Base-by-base conservation (phyloP, 1,140 invertebrate species). In the Antheraea mylitta region DNA sequence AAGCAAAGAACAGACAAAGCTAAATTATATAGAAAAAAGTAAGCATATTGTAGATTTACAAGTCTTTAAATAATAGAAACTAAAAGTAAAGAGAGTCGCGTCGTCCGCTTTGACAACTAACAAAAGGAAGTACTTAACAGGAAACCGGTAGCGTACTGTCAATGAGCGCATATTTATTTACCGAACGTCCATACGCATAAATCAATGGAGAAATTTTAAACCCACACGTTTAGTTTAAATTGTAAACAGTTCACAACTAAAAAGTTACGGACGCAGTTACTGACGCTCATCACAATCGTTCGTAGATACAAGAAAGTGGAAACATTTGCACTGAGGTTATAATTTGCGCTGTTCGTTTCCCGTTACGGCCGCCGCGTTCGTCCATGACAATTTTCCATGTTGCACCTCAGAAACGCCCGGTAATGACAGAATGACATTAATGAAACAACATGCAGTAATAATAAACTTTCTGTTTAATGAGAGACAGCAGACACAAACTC, bases 321-420 rank as follows among this genome's bases (percentile, higher is more conserved):
- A 75, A 73, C 83, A 72, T 77, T 72, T 73, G 77, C 72, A 78
- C 78, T 74, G 80, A 77, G 75, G 74, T 82, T 83, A 85, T 87
- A 90, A 90, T 89, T 87, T 85, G 72, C 80, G 67, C 72, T 73
- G 75, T 72, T 67, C 73, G 68, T 76, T 79, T 89, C 82, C 87
- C 87, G 86, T 88, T 87, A 86, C 67, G 73, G 77, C 72, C 77
- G 80, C 83, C 80, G 86, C 85, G 82, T 80, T 85, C 78, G 74
- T 45, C 75, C 80, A 75, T 80, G 83, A 87, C 84, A 84, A 85
- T 86, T 81, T 87, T 81, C 85, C 79, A 79, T 72, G 76, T 76
- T 75, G 79, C 83, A 61, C 80, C 79, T 81, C 76, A 67, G 74
- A 73, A 77, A 78, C 74, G 74, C 74, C 78, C 76, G 65, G 74